Percentiles rank a stretch among this genome's conserved stretches.
phyloP scores from a whole-genome alignment of 2,888 invertebrate genomes.

The Latrodectus hesperus region DNA sequence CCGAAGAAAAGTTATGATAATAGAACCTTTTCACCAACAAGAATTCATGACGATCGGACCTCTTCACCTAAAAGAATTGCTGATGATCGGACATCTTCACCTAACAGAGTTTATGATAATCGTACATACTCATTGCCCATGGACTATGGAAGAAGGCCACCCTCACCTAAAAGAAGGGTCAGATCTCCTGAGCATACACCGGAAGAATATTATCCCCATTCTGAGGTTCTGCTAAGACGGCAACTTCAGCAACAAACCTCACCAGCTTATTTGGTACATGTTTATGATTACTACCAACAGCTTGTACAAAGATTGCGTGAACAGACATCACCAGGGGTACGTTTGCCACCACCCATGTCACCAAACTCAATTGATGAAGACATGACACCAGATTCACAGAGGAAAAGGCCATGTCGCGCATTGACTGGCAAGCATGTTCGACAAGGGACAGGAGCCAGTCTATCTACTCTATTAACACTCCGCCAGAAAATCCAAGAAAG shows the following conservation, averaged over 20 bases:
- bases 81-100: slow-evolving; percentile 1
- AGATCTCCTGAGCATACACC: slow-evolving; percentile 9
- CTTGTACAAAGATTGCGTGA: slow-evolving; percentile 61
- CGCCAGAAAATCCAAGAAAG: slow-evolving; percentile 76
- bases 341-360: slow-evolving; percentile 34
- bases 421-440: slow-evolving; percentile 76
- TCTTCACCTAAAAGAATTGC: slow-evolving; percentile 7
- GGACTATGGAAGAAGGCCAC: background rate
- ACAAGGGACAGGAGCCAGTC: slow-evolving; percentile 76
- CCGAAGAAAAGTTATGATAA: slow-evolving; percentile 10
- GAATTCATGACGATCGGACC: background rate
- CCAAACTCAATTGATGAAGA: slow-evolving; percentile 47
- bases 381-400: slow-evolving; percentile 23
- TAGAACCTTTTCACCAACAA: background rate
- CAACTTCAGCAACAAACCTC: slow-evolving; percentile 47
- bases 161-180: slow-evolving; percentile 6
- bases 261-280: slow-evolving; percentile 47
- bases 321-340: slow-evolving; percentile 37
- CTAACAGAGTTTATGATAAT: background rate
- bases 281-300: slow-evolving; percentile 68
- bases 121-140: background rate
- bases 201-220: slow-evolving; percentile 57
- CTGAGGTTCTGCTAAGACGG: slow-evolving; percentile 42
- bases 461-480: slow-evolving; percentile 75
- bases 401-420: slow-evolving; percentile 75